Evolutionary conservation across 2,888 invertebrate genomes (phyloP).

Genomic region (Bellardia pandia): DNA sequence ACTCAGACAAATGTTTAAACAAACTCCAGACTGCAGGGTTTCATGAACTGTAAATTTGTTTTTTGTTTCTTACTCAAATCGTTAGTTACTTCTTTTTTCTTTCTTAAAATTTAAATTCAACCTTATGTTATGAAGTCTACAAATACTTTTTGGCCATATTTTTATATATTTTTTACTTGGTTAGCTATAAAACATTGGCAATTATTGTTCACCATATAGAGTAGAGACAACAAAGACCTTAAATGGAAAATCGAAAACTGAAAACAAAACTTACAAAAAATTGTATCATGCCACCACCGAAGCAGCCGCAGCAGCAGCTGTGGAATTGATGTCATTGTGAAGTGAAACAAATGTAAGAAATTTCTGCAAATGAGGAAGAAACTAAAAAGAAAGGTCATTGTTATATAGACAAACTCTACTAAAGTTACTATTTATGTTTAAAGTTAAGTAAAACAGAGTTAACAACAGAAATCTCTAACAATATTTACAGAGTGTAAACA

Average conservation of each 20-base stretch:
- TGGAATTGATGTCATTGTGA: conserved; percentile 17
- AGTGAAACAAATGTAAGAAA: neutral
- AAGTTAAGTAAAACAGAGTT: too few relatives aligned
- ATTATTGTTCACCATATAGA: conserved; percentile 24
- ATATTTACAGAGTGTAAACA: too few relatives aligned
- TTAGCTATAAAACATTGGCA: neutral
- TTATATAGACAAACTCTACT: neutral
- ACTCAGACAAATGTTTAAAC: conserved; percentile 3
- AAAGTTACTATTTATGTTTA: too few relatives aligned
- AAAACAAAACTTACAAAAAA: neutral
- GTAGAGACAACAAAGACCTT: conserved; percentile 38
- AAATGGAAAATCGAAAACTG: conserved; percentile 1
- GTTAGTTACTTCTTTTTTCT: neutral
- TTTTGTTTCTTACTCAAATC: too few relatives aligned
- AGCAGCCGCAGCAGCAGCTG: conserved; percentile 23
- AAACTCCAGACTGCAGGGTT: conserved; percentile 4
- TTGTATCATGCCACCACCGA: conserved; percentile 1
- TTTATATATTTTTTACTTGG: neutral
- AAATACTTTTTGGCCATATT: conserved; percentile 13
- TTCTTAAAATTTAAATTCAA: neutral
- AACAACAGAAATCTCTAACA: too few relatives aligned
- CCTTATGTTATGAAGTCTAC: conserved; percentile 16
- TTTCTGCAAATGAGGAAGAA: conserved; percentile 21
- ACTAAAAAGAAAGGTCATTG: conserved; percentile 27
- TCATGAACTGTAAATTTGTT: conserved; percentile 8